Evolutionary conservation across 2,113 vertebrate genomes (phyloP).

Genomic region (Proteles cristata): DNA sequence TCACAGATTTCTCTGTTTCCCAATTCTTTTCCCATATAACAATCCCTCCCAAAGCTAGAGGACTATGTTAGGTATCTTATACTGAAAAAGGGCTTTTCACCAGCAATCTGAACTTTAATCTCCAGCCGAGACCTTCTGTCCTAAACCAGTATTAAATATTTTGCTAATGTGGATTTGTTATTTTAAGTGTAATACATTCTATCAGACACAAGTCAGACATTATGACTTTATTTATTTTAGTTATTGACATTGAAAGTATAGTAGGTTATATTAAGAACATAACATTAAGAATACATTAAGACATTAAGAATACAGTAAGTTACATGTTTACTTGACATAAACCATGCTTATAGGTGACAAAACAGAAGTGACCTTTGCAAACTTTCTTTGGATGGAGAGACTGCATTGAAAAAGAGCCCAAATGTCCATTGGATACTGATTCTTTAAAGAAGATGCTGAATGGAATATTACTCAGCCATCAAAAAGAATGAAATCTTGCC

Average conservation of each 20-base stretch:
- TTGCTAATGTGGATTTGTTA: conserved; percentile 76
- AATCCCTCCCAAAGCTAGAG: neutral
- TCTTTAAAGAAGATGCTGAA: no score
- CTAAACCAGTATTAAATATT: conserved; percentile 74
- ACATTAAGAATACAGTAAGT: neutral
- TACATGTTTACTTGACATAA: neutral
- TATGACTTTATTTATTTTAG: neutral
- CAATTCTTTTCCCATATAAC: neutral
- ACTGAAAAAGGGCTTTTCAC: conserved; percentile 78
- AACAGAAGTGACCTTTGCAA: neutral
- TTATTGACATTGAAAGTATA: neutral
- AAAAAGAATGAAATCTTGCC: no score
- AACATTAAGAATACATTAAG: no score
- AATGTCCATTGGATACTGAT: no score
- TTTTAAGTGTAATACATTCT: conserved; percentile 80
- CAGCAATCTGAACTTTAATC: conserved; percentile 78
- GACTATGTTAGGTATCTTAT: conserved; percentile 73
- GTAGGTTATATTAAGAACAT: neutral
- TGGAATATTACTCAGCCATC: no score
- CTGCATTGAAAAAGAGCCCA: neutral
- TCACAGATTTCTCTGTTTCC: neutral
- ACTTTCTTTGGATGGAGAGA: neutral
- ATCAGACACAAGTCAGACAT: conserved; percentile 41
- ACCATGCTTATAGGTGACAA: neutral
- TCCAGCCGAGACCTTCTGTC: conserved; percentile 70